Base-by-base conservation (phyloP, 2,797 vertebrate species). In the Pantherophis vulpinus region DNA sequence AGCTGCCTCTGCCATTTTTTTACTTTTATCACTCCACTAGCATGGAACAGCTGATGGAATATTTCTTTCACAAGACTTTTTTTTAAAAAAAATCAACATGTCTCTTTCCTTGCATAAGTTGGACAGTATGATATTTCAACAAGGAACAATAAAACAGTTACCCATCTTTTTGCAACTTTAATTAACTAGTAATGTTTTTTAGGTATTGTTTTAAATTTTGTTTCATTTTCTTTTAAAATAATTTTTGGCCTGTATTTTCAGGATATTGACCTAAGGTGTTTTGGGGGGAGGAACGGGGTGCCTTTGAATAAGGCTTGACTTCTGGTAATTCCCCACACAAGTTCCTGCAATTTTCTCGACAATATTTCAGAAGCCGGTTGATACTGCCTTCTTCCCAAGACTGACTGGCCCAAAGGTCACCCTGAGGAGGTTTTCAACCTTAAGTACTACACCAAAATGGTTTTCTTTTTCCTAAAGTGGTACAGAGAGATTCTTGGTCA, bases 101-200 rank as follows among this genome's bases (percentile, higher is more conserved):
- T 11, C 10, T 10, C 37, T 47, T 83, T 79, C 18, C 8, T 7
- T 79, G 18, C 20, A 47, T 42, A 83, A 11, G 10, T 47, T 83
- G 9, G 18, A 8, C 74, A 83, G 9, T 9, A 83, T 47, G 74
- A 83, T 83, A 87, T 60, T 56, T 92, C 92, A 63, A 90, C 8
- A 29, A 93, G 54, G 20, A 63, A 10, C 7, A 20, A 93, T 56
- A 90, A 54, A 60, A 23, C 63, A 93, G 92, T 27, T 94, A 95
- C 91, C 94, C 56, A 55, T 91, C 86, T 89, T 93, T 89, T 90
- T 0, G 0, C 11, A 8, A 87, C 93, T 96, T 94, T 91, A 32
- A 94, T 91, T 94, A 91, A 23, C 16, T 90, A n/a, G 27, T 93
- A 86, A 89, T 47, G 94, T 54, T 91, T 20, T 16, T 37, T 93